Base-by-base conservation (phyloP, 2,113 vertebrate species). In the Pitta sordida region DNA sequence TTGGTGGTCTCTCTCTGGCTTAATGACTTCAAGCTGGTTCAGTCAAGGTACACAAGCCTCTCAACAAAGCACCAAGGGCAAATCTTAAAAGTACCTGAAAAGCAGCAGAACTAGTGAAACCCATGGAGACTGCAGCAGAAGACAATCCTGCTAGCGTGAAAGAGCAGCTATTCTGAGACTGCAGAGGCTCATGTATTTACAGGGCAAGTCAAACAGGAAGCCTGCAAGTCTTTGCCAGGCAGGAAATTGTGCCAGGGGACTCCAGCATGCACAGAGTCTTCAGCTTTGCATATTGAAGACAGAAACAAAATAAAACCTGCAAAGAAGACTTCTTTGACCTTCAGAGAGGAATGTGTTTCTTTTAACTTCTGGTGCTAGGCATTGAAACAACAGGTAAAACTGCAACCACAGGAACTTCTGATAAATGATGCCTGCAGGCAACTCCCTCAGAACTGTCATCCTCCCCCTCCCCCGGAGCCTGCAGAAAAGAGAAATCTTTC, bases 391-490 rank as follows among this genome's bases (percentile, higher is more conserved):
- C 79, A 85, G 84, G 86, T 85, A 84, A 73, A 87, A 89, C 59
- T 87, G 55, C 77, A 89, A 18, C 29, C 30, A 34, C 34, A 43
- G 29, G 43, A 96, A 76, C 41, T 79, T 94, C 80, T 91, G 82
- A 91, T 81, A 84, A 87, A 87, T 10, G 9, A 87, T 92, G 89
- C 89, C 95, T 69, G 53, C 78, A 91, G 91, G 89, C 29, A 0
- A 51, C 53, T 94, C 74, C 49, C 32, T 92, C 94, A 91, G 91
- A 95, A 93, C 84, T 82, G 62, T 87, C 89, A 93, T 85, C 80
- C 27, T 76, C 27, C 17, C 10, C 53, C 55, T n/a, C 44, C 29
- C 76, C 34, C 4, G 5, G 56, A 92, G 88, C 18, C 56, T 0
- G 0, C 1, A 11, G 65, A 84, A 93, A 73, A 95, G 75, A 90